These are phyloP conservation scores for Dendroctonus ponderosae DNA, from an alignment of 1,140 invertebrate genomes.

Conservation along the genomic window DNA sequence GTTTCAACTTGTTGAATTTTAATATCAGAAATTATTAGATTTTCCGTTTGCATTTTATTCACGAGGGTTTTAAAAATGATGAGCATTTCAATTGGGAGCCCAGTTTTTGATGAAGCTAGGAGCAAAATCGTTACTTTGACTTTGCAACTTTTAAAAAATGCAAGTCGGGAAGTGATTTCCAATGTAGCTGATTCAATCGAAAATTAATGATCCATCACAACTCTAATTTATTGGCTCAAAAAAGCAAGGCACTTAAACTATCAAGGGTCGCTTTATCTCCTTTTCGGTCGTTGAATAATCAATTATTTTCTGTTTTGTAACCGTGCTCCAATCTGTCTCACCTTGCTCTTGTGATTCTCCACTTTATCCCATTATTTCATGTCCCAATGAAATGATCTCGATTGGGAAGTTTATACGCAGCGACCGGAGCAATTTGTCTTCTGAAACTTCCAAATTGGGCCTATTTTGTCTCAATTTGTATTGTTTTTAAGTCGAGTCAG, in stretches of 20 bases:
- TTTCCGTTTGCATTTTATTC: too few species aligned
- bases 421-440: slow-evolving; percentile 18
- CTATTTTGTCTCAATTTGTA: slow-evolving; percentile 27
- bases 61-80: too few species aligned
- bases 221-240: not conserved
- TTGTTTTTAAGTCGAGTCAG: slow-evolving; percentile 18
- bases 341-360: slow-evolving; percentile 28
- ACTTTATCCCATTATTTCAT: slow-evolving; percentile 32
- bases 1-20: too few species aligned
- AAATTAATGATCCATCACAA: not conserved
- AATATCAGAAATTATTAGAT: too few species aligned
- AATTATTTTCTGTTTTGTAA: slow-evolving; percentile 30
- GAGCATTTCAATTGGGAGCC: too few species aligned
- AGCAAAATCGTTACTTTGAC: too few species aligned
- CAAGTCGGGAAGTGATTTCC: too few species aligned
- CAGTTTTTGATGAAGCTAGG: too few species aligned
- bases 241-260: not conserved
- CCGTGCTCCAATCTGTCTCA: slow-evolving; percentile 22
- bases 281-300: slow-evolving; percentile 24
- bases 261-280: slow-evolving; percentile 6
- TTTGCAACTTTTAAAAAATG: too few species aligned
- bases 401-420: slow-evolving; percentile 35
- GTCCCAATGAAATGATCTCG: slow-evolving; percentile 32
- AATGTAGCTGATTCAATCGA: too few species aligned
- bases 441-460: slow-evolving; percentile 18